Evolutionary conservation across 2,113 vertebrate genomes (phyloP).

Genomic region (Lampris megalopsis): DNA sequence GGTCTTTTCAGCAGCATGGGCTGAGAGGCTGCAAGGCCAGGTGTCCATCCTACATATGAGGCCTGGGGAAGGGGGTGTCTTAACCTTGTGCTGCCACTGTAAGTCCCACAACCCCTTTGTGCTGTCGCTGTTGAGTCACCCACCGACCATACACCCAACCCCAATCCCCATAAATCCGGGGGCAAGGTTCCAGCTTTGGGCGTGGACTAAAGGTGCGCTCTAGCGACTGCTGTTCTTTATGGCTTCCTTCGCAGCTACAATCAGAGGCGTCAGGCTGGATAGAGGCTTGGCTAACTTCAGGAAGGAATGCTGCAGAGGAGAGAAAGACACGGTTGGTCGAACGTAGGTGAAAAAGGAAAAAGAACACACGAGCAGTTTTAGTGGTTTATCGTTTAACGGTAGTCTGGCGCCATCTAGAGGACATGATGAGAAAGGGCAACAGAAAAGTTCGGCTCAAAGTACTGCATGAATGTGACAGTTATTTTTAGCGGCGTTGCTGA

Average conservation of each 20-base stretch:
- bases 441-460: background rate
- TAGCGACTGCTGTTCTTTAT: conserved; percentile 99
- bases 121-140: conserved; percentile 58
- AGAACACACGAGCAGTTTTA: background rate
- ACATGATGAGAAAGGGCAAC: background rate
- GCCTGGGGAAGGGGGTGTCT: conserved; percentile 61
- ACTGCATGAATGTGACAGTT: background rate
- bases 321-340: background rate
- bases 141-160: conserved; percentile 49
- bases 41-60: conserved; percentile 58
- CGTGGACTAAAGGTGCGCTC: conserved; percentile 59
- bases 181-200: conserved; percentile 64
- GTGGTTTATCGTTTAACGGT: background rate
- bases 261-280: conserved; percentile 98
- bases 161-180: conserved; percentile 53
- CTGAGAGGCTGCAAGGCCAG: conserved; percentile 71
- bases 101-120: conserved; percentile 63
- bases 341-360: background rate
- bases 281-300: conserved; percentile 99
- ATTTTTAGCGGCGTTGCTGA: background rate
- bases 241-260: conserved; percentile 98
- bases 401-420: background rate
- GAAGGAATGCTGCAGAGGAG: conserved; percentile 91
- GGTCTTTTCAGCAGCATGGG: conserved; percentile 69
- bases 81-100: conserved; percentile 64